Percentiles rank a stretch among this genome's conserved stretches.
These are phyloP conservation scores for Gasterosteus aculeatus DNA, from an alignment of 2,113 vertebrate species.

Conservation along the genomic window DNA sequence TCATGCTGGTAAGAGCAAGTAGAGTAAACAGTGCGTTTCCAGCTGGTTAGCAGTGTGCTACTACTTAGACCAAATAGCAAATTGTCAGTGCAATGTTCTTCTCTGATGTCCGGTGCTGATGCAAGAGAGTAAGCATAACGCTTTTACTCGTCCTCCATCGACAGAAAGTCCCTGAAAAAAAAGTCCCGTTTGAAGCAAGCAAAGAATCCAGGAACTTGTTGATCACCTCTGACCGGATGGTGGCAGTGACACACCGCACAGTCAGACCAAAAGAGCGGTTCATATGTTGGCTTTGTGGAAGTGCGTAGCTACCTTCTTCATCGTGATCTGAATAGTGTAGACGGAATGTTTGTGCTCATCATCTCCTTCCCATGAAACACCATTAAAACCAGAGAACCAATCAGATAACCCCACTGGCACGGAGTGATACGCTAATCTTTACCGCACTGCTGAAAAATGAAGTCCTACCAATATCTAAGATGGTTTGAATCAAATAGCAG, in stretches of 20 bases:
- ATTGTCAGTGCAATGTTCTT: neutral
- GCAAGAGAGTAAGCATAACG: neutral
- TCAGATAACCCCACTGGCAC: neutral
- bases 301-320: neutral
- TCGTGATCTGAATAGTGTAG: neutral
- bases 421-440: neutral
- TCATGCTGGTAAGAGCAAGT: conserved; percentile 90
- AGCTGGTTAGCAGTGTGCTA: neutral
- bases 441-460: conserved; percentile 10
- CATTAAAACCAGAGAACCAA: neutral
- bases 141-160: neutral
- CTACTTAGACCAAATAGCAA: neutral
- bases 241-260: neutral
- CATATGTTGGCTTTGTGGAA: no score
- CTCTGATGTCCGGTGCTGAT: neutral
- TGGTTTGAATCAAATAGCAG: neutral
- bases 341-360: neutral
- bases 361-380: neutral
- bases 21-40: neutral
- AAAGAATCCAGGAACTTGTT: neutral
- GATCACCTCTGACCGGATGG: neutral
- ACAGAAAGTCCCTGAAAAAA: neutral
- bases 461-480: neutral
- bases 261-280: neutral
- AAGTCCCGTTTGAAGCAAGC: neutral